Evolutionary conservation across 92 coral and sea anemone genomes (phyloP).

Genomic region (Chrysogorgia sp.): DNA sequence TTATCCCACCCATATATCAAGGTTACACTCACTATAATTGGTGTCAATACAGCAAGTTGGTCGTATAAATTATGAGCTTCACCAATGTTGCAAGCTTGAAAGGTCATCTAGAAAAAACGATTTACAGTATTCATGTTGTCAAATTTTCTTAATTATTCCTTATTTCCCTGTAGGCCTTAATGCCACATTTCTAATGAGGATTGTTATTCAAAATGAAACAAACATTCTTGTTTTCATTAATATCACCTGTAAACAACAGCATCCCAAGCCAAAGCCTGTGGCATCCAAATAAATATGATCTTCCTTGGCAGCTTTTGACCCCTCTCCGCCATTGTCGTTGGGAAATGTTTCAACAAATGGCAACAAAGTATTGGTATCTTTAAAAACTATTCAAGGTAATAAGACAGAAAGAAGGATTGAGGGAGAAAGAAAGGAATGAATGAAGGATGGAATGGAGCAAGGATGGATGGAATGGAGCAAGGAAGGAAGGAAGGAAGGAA

Average conservation of each 20-base stretch:
- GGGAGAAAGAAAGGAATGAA: not conserved
- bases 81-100: constrained; percentile 90
- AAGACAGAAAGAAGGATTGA: not conserved
- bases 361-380: constrained; percentile 86
- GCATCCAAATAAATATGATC: constrained; percentile 96
- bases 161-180: no score
- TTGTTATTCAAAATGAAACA: not conserved
- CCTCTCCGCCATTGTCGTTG: constrained; percentile 87
- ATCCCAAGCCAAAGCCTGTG: constrained; percentile 99
- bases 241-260: constrained; percentile 91
- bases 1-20: no score
- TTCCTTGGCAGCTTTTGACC: constrained; percentile 79
- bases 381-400: constrained; percentile 64
- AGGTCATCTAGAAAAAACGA: constrained; percentile 95
- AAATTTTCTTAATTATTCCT: no score
- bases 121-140: no score
- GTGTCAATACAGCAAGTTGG: constrained; percentile 95
- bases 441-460: no score
- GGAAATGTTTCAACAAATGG: constrained; percentile 93
- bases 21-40: constrained; percentile 84
- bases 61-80: constrained; percentile 90
- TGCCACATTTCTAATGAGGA: not conserved
- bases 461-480: no score
- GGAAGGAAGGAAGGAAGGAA: no score
- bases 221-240: not conserved